Base-by-base conservation (phyloP, 2,797 vertebrate genomes). In the Parauchenoglanis punctatus region DNA sequence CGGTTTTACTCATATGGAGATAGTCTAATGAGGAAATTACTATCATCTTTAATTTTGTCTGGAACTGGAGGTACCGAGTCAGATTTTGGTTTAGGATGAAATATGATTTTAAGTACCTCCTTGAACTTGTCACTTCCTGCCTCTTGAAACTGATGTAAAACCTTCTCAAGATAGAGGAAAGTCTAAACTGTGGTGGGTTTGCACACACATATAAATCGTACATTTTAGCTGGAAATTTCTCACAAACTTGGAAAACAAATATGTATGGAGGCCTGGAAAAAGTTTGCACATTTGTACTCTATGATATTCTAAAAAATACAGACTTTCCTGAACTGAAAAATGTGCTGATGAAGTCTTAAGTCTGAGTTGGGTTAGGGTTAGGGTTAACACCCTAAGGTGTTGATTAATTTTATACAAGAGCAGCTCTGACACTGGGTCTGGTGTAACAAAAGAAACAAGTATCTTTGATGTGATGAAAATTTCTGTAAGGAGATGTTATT, bases 11-110 rank as follows among this genome's bases (percentile, higher is more conserved):
- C 63, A 68, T 23, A 67, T 68, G 81, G 63, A 83, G 61, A 68
- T 83, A 35, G 81, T 83, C 81, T 68, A 83, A 68, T 83, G 44
- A 68, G 83, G 83, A 84, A 84, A 73, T 70, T 84, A 23, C 83
- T 59, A 11, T 73, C 83, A 73, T 58, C 52, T 84, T 40, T 72
- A 84, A 56, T 56, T 84, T 54, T 70, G 11, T 73, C 65, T 84
- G 65, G 52, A 59, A 31, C 12, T 44, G 13, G 52, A 84, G 68
- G n/a, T 82, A 67, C 25, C 67, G 44, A 83, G 17, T 52, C 63
- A 54, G n/a, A 83, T 65, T 84, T 58, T 84, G 83, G 52, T 84
- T 73, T 44, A 31, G 52, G 54, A 75, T 54, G 81, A 83, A 68
- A 68, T 68, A n/a, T 81, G 58, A 46, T 23, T 68, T 82, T 82